Conservation (phyloP, 2,888 invertebrate species). For the Melangyna quadrimaculata region DNA sequence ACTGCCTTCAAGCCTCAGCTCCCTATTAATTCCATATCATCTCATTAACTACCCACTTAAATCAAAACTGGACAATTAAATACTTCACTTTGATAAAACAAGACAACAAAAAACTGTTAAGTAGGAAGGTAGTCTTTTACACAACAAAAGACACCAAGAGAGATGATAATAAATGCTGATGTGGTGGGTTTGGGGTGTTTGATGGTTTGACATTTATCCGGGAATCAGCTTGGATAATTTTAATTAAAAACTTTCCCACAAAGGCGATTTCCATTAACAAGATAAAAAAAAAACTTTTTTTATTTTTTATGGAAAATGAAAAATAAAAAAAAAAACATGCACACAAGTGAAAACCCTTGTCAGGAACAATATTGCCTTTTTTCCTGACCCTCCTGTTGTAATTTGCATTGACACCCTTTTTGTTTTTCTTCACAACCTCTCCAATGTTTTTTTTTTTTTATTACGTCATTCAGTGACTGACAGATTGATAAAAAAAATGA, state of each 20-base stretch:
- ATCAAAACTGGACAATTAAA: constrained; percentile 45
- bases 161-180: too few species aligned
- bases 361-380: not conserved
- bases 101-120: constrained; percentile 26
- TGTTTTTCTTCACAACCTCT: constrained; percentile 21
- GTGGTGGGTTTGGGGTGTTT: not conserved
- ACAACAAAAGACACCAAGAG: constrained; percentile 4
- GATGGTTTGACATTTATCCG: constrained; percentile 14
- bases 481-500: not conserved
- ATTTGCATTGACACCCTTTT: constrained; percentile 35
- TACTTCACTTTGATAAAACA: constrained; percentile 28
- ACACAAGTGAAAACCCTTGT: constrained; percentile 19
- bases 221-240: constrained; percentile 42
- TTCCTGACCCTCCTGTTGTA: not conserved
- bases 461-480: constrained; percentile 11
- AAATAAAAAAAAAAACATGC: not conserved
- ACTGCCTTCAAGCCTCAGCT: not conserved
- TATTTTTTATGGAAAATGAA: not conserved
- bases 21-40: not conserved
- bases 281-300: constrained; percentile 1
- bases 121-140: constrained; percentile 14
- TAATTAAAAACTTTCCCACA: constrained; percentile 35
- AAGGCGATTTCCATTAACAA: constrained; percentile 9
- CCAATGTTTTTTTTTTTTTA: not conserved
- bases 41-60: constrained; percentile 27